phyloP scores from a whole-genome alignment of 2,797 vertebrate species.

The Epinephelus coioides region DNA sequence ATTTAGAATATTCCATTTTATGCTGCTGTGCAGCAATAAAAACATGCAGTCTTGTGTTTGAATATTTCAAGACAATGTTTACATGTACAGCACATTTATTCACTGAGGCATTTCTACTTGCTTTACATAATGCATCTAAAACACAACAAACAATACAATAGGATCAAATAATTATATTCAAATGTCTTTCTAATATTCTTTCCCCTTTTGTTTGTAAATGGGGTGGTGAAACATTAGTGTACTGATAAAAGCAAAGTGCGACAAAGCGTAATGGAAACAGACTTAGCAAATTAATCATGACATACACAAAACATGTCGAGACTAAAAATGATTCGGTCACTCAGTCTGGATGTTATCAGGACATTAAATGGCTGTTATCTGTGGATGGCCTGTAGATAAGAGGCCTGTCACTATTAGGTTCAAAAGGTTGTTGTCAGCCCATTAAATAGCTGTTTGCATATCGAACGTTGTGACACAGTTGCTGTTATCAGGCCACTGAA shows the following conservation, averaged over 20 bases:
- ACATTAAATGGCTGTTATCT: too few relatives aligned
- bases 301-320: too few relatives aligned
- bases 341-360: too few relatives aligned
- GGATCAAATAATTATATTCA: not conserved
- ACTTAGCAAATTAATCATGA: not conserved
- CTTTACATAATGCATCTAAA: slow-evolving; percentile 7
- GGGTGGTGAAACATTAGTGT: not conserved
- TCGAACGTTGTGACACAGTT: too few relatives aligned
- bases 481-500: too few relatives aligned
- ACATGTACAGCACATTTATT: not conserved
- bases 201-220: not conserved
- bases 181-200: not conserved
- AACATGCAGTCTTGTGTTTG: not conserved
- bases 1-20: slow-evolving; percentile 29
- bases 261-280: not conserved
- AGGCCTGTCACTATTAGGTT: too few relatives aligned
- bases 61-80: slow-evolving; percentile 20
- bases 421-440: too few relatives aligned
- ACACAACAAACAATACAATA: not conserved
- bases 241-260: not conserved
- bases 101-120: not conserved
- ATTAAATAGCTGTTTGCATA: too few relatives aligned
- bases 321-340: too few relatives aligned
- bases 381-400: too few relatives aligned
- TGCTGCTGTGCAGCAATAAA: slow-evolving; percentile 1